Evolutionary conservation across 2,113 vertebrate genomes (phyloP).

Genomic region (Bostrychus sinensis): DNA sequence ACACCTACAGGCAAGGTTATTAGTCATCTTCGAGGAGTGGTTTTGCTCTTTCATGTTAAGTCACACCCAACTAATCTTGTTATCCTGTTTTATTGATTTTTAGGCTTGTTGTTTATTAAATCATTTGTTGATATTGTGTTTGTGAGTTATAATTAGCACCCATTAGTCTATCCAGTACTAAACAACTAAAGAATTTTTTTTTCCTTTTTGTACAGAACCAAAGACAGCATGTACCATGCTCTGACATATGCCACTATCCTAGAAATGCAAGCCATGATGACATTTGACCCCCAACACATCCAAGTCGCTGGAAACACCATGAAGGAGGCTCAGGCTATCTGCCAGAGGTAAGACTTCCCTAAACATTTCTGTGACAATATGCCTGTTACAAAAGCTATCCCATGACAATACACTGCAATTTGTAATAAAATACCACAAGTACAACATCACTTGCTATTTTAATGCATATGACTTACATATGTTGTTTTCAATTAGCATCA

Average conservation of each 20-base stretch:
- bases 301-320: slow-evolving; percentile 90
- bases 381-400: not conserved
- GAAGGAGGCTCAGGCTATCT: slow-evolving; percentile 93
- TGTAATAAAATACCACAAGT: not conserved
- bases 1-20: slow-evolving; percentile 1
- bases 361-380: not conserved
- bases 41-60: not conserved
- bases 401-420: not conserved
- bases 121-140: too few relatives aligned
- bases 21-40: not conserved
- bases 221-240: slow-evolving; percentile 97
- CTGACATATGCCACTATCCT: slow-evolving; percentile 95
- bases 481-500: not conserved
- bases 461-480: not conserved
- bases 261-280: slow-evolving; percentile 99
- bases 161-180: not conserved
- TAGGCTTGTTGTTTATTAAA: not conserved
- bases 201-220: slow-evolving; percentile 81
- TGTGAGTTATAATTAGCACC: too few relatives aligned
- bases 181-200: slow-evolving; percentile 23
- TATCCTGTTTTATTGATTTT: not conserved
- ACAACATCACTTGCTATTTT: not conserved
- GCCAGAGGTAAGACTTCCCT: slow-evolving; percentile 84
- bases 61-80: not conserved
- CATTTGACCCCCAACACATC: slow-evolving; percentile 94